phyloP scores from a whole-genome alignment of 2,888 invertebrate genomes.

The Poecilobothrus nobilitatus region DNA sequence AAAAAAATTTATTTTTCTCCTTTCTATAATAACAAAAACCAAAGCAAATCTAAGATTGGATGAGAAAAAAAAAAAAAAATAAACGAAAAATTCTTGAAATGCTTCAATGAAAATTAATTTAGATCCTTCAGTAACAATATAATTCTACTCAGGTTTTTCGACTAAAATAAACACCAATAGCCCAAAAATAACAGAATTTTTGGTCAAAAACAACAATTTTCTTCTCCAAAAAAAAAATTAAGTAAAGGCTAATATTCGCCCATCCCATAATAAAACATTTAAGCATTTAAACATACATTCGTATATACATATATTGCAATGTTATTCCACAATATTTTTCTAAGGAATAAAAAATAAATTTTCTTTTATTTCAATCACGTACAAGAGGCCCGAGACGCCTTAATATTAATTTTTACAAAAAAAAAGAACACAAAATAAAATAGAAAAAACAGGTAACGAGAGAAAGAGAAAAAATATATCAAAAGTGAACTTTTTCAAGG shows the following conservation, averaged over 20 bases:
- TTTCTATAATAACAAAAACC: too few relatives aligned
- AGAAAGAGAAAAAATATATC: too few relatives aligned
- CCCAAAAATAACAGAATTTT: background rate
- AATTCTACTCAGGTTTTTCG: background rate
- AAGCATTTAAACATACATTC: background rate
- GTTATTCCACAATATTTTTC: too few relatives aligned
- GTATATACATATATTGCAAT: too few relatives aligned
- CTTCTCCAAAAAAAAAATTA: background rate
- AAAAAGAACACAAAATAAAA: background rate
- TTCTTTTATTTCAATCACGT: constrained; percentile 6
- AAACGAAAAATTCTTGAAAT: background rate
- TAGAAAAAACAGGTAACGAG: background rate
- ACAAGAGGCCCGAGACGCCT: background rate
- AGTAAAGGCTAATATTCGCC: background rate
- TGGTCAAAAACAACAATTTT: background rate
- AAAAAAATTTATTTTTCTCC: too few relatives aligned
- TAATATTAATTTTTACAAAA: background rate
- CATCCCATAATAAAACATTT: background rate
- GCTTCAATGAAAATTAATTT: constrained; percentile 2
- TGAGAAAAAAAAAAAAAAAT: too few relatives aligned
- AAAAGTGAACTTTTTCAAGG: background rate
- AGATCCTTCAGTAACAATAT: background rate
- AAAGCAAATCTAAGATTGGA: too few relatives aligned
- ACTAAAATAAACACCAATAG: constrained; percentile 4
- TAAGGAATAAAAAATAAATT: background rate